Evolutionary conservation across 92 coral and sea anemone species (phyloP).

Genomic region (Actinostola sp.): DNA sequence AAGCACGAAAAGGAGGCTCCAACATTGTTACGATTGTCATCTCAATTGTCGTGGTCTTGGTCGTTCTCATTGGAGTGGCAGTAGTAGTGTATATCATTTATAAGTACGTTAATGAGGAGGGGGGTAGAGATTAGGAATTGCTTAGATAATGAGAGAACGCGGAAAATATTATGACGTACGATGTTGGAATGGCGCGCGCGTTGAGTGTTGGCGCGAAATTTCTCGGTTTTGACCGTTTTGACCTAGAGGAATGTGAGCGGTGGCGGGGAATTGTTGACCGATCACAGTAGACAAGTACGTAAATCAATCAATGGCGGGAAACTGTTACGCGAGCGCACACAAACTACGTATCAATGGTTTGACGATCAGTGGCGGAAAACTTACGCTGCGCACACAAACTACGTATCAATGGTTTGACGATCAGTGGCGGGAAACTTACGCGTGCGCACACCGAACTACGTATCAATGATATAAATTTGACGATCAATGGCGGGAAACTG

Average conservation of each 20-base stretch:
- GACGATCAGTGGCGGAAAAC: background rate
- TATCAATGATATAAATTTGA: no score
- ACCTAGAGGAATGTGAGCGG: no score
- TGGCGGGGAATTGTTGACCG: no score
- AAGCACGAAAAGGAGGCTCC: background rate
- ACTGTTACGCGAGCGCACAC: no score
- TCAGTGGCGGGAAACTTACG: no score
- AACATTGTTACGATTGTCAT: slow-evolving; percentile 17
- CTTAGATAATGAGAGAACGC: background rate
- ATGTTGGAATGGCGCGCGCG: no score
- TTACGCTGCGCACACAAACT: background rate
- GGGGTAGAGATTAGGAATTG: background rate
- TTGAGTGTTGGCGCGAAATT: no score
- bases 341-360: no score
- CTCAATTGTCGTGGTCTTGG: slow-evolving; percentile 32
- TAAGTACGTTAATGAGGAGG: slow-evolving; percentile 34
- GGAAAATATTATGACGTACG: background rate
- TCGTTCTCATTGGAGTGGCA: slow-evolving; percentile 21
- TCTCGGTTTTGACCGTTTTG: no score
- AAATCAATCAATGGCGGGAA: background rate
- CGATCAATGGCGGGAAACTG: no score
- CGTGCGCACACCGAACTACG: no score
- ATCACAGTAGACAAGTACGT: background rate
- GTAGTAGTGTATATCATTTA: slow-evolving; percentile 31
- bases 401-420: no score